These are phyloP conservation scores for Orbicella faveolata DNA, from an alignment of 64 coral and sea anemone genomes.

Conservation along the genomic window DNA sequence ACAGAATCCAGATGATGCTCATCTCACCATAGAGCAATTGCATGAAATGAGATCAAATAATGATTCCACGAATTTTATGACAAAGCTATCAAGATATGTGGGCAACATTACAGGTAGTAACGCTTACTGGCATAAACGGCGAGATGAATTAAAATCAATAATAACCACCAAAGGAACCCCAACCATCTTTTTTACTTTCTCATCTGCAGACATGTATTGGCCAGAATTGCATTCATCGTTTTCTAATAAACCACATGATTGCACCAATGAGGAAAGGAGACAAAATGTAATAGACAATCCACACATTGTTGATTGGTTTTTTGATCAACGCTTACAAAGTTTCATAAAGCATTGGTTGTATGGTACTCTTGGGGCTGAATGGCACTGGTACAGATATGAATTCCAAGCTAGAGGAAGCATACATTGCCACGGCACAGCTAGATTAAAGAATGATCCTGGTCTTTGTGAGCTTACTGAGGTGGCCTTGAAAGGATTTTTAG, in stretches of 20 bases:
- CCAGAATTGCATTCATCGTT: slow-evolving; percentile 37
- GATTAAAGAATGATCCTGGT: no score
- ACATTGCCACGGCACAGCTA: no score
- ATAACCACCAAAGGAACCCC: slow-evolving; percentile 36
- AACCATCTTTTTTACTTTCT: slow-evolving; percentile 52
- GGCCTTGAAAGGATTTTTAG: no score
- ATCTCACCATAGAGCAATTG: slow-evolving; percentile 30
- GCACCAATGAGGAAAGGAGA: slow-evolving; percentile 25
- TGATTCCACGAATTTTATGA: neutral
- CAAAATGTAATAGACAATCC: slow-evolving; percentile 52
- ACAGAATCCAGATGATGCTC: slow-evolving; percentile 29
- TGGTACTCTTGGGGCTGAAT: no score
- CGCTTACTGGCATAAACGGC: slow-evolving; percentile 36
- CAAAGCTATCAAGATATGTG: slow-evolving; percentile 35
- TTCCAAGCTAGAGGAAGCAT: no score
- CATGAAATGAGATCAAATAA: slow-evolving; percentile 25
- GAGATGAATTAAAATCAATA: slow-evolving; percentile 54
- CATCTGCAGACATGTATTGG: slow-evolving; percentile 45
- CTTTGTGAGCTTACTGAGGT: no score
- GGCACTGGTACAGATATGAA: no score
- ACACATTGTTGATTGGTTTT: no score
- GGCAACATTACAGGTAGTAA: slow-evolving; percentile 25
- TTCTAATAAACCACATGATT: slow-evolving; percentile 8
- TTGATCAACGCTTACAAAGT: no score
- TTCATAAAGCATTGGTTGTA: no score